Base-by-base conservation (phyloP, 2,113 vertebrate species). In the Podarcis raffonei region DNA sequence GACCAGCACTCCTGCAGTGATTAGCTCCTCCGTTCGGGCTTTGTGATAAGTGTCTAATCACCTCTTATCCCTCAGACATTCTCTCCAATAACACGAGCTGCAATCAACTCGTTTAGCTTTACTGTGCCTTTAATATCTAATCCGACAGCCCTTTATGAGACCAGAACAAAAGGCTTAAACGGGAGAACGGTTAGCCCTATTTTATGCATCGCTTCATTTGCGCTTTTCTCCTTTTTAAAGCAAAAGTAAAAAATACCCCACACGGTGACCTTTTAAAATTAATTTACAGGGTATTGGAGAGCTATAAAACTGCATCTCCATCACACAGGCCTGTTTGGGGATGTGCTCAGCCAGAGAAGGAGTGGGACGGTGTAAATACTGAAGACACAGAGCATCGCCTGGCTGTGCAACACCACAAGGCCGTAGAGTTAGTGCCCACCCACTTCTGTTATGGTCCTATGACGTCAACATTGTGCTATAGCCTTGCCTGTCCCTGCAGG, bases 31-130 rank as follows among this genome's bases (percentile, higher is more conserved):
- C 81, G 82, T 88, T 89, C 85, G 89, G 91, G 71, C 90, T 86
- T 91, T 65, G 76, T 94, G 93, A 92, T 82, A 91, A 92, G 89
- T 91, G 84, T 74, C 78, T 93, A 91, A 94, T 93, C 86, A 91
- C 90, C 86, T 91, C 62, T 90, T 90, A 89, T 96, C 93, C 90
- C 90, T 91, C 85, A 87, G 90, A 48, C 86, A n/a, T 74, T 92
- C 25, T 84, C 87, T 84, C 66, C 89, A 90, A 85, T 92, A 81
- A 87, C 87, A 86, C 93, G 89, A 90, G 68, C 84, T 81, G 89
- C 0, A 0, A 94, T 94, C 87, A 90, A 85, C 89, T 94, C 84
- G 86, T 91, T 94, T 91, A 89, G 78, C 92, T 93, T 91, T 65
- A 76, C 83, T 89, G n/a, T 90, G 89, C 71, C 35, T 87, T 94